These are phyloP conservation scores for Coboldia fuscipes DNA, from an alignment of 1,140 invertebrate genomes.

Conservation along the genomic window DNA sequence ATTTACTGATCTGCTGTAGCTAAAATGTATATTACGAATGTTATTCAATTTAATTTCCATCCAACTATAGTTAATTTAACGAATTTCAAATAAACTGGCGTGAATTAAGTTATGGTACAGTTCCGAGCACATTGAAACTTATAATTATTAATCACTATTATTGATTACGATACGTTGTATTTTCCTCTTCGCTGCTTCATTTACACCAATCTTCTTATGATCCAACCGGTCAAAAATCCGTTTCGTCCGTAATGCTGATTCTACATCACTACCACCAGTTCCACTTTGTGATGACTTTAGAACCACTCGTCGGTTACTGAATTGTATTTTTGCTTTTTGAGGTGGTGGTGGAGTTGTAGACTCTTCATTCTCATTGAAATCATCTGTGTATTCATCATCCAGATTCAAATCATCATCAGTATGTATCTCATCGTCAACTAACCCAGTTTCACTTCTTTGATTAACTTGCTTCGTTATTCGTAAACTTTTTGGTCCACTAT, in stretches of 20 bases:
- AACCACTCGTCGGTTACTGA: slow-evolving; percentile 14
- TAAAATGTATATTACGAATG: too few species aligned
- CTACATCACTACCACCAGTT: slow-evolving; percentile 2
- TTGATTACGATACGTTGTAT: slow-evolving; percentile 4
- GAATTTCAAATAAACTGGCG: too few species aligned
- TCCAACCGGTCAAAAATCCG: slow-evolving; percentile 4
- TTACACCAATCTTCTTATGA: slow-evolving; percentile 1
- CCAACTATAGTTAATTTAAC: too few species aligned
- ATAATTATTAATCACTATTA: neutral
- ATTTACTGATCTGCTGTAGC: too few species aligned
- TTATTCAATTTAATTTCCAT: too few species aligned
- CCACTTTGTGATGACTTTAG: slow-evolving; percentile 5
- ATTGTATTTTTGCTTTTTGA: slow-evolving; percentile 2
- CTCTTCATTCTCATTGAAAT: neutral
- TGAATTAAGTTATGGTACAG: too few species aligned
- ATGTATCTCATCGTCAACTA: too few species aligned
- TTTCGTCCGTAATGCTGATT: slow-evolving; percentile 1
- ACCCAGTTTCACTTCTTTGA: too few species aligned
- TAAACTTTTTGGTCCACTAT: too few species aligned
- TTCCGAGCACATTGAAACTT: too few species aligned
- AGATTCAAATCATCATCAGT: too few species aligned
- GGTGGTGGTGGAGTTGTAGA: slow-evolving; percentile 4
- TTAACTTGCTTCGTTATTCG: too few species aligned
- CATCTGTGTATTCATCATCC: neutral
- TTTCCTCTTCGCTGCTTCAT: slow-evolving; percentile 2